These are phyloP conservation scores for Drosophila eohydei DNA, from an alignment of 2,888 invertebrate species.

Conservation along the genomic window DNA sequence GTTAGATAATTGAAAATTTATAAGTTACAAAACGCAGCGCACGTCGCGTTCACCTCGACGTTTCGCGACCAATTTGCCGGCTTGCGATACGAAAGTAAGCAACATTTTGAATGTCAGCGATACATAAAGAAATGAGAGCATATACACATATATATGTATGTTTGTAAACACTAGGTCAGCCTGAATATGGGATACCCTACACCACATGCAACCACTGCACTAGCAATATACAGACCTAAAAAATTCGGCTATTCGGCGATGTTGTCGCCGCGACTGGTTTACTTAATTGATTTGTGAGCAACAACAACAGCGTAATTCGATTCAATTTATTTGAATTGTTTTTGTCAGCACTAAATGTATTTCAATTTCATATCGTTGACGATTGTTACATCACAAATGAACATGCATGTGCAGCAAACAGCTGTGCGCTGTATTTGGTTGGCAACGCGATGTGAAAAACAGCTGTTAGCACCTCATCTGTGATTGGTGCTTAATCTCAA, in stretches of 20 bases:
- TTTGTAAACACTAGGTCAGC: conserved; percentile 20
- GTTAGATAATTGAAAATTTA: conserved; percentile 69
- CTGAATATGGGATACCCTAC: conserved; percentile 33
- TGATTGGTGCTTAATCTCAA: conserved; percentile 16
- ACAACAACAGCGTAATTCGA: conserved; percentile 23
- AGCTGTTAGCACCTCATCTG: conserved; percentile 49
- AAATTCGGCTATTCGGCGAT: not conserved
- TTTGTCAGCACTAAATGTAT: conserved; percentile 16
- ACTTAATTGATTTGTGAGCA: conserved; percentile 26
- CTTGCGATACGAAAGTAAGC: conserved; percentile 27
- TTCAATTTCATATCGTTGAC: conserved; percentile 15
- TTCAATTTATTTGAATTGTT: conserved; percentile 16
- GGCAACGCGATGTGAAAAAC: conserved; percentile 61
- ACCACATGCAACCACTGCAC: not conserved
- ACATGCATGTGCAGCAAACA: conserved; percentile 10
- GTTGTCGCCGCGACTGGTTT: conserved; percentile 2
- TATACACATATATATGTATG: not conserved
- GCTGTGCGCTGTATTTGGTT: conserved; percentile 36
- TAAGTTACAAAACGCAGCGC: conserved; percentile 29
- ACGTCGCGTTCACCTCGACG: conserved; percentile 39
- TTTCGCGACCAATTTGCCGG: conserved; percentile 52
- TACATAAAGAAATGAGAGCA: conserved; percentile 2
- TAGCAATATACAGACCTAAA: not conserved
- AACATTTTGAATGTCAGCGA: conserved; percentile 43
- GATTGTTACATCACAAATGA: conserved; percentile 53